Percentiles rank a stretch among this genome's conserved stretches.
Evolutionary conservation across 2,113 vertebrate genomes (phyloP).

Genomic region (Ascaphus truei): DNA sequence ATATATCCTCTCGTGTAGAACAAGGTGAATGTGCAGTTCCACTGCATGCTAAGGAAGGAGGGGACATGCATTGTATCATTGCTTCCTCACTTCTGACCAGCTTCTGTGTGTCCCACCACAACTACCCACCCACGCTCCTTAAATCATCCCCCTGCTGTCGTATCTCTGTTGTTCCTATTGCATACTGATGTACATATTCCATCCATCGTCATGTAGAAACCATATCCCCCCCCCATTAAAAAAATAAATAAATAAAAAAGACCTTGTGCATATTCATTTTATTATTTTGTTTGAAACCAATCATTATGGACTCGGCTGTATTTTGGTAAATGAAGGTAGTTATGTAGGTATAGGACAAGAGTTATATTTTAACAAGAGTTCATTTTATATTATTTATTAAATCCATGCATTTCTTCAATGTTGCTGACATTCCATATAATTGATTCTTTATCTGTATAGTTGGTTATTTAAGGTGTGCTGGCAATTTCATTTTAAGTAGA

Average conservation of each 20-base stretch:
- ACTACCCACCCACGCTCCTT: constrained; percentile 19
- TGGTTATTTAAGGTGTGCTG: constrained; percentile 47
- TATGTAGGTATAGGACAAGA: constrained; percentile 50
- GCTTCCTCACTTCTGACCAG: constrained; percentile 6
- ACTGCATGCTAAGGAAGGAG: not conserved
- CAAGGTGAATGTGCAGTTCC: not conserved
- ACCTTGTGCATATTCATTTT: constrained; percentile 43
- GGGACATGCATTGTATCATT: not conserved
- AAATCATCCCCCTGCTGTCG: constrained; percentile 7
- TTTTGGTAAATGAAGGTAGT: constrained; percentile 57
- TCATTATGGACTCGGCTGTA: constrained; percentile 53
- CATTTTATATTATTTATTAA: constrained; percentile 71
- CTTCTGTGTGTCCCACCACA: not conserved
- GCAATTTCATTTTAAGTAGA: constrained; percentile 42
- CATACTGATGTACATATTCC: constrained; percentile 50
- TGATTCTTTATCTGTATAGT: constrained; percentile 43
- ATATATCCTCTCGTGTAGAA: not conserved
- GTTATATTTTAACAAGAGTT: constrained; percentile 63
- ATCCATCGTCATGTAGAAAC: constrained; percentile 39
- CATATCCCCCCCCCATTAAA: constrained; percentile 44
- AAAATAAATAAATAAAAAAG: constrained; percentile 52
- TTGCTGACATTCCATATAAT: constrained; percentile 51
- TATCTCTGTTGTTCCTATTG: constrained; percentile 24
- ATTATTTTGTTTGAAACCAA: constrained; percentile 59
- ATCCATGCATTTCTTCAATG: constrained; percentile 49